phyloP scores from a whole-genome alignment of 1,140 invertebrate genomes.

The Solenopsis invicta region DNA sequence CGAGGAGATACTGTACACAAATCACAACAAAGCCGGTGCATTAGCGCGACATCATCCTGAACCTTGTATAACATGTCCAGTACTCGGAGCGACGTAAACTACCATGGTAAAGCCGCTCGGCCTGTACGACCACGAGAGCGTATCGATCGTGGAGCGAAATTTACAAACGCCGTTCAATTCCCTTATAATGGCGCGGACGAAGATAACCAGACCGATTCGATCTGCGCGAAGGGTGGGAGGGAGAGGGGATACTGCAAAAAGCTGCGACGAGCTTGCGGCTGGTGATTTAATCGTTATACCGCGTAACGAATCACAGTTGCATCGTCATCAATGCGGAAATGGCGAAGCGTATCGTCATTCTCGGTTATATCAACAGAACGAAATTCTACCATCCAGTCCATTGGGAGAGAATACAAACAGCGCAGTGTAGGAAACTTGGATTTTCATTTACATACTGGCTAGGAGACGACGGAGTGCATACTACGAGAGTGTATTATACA shows the following conservation, averaged over 20 bases:
- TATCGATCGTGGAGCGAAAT: conserved; percentile 57
- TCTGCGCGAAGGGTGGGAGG: too few species aligned
- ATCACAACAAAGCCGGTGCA: conserved; percentile 81
- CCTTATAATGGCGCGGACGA: conserved; percentile 50
- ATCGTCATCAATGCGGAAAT: conserved; percentile 51
- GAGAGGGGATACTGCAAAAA: conserved; percentile 9
- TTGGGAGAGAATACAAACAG: conserved; percentile 66
- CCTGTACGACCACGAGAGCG: conserved; percentile 47
- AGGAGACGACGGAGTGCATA: conserved; percentile 55
- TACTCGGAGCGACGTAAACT: conserved; percentile 63
- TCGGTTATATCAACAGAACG: conserved; percentile 65
- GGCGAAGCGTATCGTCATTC: conserved; percentile 59
- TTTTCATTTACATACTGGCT: conserved; percentile 66
- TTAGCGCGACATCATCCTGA: conserved; percentile 71
- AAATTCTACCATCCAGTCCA: conserved; percentile 63
- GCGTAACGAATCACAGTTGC: conserved; percentile 46
- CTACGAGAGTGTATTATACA: conserved; percentile 56
- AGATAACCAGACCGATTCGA: conserved; percentile 35
- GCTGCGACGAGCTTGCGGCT: conserved; percentile 10
- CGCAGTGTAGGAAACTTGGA: conserved; percentile 62
- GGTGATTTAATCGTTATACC: conserved; percentile 51
- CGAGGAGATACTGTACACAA: conserved; percentile 80
- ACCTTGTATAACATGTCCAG: conserved; percentile 66
- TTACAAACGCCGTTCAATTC: conserved; percentile 63
- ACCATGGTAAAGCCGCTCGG: conserved; percentile 43